Conservation (phyloP, 2,888 invertebrate species). For the Euphydryas editha region DNA sequence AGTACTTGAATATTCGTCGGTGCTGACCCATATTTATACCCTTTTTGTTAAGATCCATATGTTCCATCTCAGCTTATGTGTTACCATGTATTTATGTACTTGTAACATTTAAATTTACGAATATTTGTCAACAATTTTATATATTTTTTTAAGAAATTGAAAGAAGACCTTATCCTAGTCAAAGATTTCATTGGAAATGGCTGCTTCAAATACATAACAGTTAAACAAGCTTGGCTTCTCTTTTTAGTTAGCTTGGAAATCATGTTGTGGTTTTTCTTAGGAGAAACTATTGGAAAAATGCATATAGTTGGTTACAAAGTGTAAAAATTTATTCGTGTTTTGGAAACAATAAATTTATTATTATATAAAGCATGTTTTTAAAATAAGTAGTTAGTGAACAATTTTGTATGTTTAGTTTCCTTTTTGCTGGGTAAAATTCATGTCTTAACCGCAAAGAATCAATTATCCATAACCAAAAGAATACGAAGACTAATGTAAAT, state of each 20-base stretch:
- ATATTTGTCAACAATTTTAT: neutral
- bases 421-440: no score
- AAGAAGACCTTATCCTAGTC: conserved; percentile 52
- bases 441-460: no score
- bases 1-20: no score
- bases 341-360: neutral
- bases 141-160: conserved; percentile 53
- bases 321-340: conserved; percentile 39
- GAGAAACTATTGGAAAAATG: conserved; percentile 72
- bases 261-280: conserved; percentile 68
- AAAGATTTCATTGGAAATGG: conserved; percentile 57
- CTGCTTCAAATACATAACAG: conserved; percentile 59
- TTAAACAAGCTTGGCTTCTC: conserved; percentile 67
- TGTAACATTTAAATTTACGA: neutral
- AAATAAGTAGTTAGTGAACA: conserved; percentile 13
- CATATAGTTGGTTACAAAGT: conserved; percentile 71
- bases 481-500: neutral
- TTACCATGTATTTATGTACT: no score
- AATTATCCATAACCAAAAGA: no score
- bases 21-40: no score
- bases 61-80: no score
- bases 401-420: neutral
- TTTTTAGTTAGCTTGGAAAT: conserved; percentile 64
- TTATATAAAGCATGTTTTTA: conserved; percentile 33
- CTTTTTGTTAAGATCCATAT: no score